Evolutionary conservation across 2,797 vertebrate species (phyloP), one percentile per base, ranked within the genome.

Genomic region (Carduelis carduelis): DNA sequence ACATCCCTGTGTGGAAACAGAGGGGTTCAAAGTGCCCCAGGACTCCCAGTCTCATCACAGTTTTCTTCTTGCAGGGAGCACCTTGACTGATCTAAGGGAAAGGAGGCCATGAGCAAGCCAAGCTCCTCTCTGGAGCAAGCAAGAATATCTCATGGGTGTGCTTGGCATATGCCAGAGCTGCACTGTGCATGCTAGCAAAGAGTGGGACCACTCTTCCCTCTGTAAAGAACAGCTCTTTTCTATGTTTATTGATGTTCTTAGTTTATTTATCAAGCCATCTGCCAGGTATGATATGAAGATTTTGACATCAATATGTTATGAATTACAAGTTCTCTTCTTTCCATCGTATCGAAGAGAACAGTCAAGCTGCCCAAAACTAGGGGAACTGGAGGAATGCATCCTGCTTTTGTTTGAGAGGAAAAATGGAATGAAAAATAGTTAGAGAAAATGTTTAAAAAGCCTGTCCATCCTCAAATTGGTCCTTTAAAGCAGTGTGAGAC

Each of bases 401-500:
- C 50, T 81, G 34, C 18, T 89, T 89, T 83, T 57, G 20, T 79
- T 79, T 44, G 18, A 49, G 27, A 34, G 30, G 7, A 14, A 15
- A 87, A 65, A 57, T 41, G 1, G 24, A 84, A 37, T 53, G 6
- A 41, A 84, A 61, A 77, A 44, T 6, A 34, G 13, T 7, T 6
- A 46, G 11, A 28, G 49, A 61, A 92, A 86, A 47, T 6, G 9
- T 75, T 80, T 50, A 3, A 96, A 87, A 52, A 10, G 10, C 5
- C 32, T 80, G 19, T 70, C 71, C 27, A 39, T 41, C 28, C 83
- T 32, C 35, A 44, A 18, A 0, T 4, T 1, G 3, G 16, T 92
- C 47, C 39, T 97, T 90, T 61, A 95, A 97, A 95, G 34, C 14
- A 57, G 27, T 76, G 12, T 88, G 91, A 71, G 87, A 34, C 85